These are phyloP conservation scores for Miltochrista miniata DNA, from an alignment of 2,888 invertebrate species.

Conservation along the genomic window DNA sequence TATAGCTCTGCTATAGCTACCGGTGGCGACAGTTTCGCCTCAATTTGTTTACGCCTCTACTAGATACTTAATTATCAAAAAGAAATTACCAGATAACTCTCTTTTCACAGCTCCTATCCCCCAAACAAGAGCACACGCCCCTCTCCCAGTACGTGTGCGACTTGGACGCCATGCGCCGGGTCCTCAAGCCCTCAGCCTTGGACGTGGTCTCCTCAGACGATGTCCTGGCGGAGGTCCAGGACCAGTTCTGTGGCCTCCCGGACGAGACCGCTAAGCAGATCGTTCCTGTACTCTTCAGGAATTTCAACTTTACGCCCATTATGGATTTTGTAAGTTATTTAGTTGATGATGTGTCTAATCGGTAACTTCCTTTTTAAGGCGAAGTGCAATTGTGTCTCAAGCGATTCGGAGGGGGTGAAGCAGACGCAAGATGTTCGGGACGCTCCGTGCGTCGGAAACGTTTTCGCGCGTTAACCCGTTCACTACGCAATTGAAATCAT, in stretches of 20 bases:
- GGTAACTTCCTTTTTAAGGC: no score
- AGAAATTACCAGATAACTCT: background rate
- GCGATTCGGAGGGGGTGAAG: no score
- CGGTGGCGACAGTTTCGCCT: no score
- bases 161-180: slow-evolving; percentile 51
- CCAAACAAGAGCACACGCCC: slow-evolving; percentile 49
- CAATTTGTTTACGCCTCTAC: no score
- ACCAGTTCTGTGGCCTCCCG: slow-evolving; percentile 73
- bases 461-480: no score
- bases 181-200: slow-evolving; percentile 49
- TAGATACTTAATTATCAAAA: no score
- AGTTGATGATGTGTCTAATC: no score
- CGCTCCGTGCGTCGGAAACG: no score
- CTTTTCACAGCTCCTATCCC: slow-evolving; percentile 50
- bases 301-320: slow-evolving; percentile 66
- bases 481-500: no score
- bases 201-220: slow-evolving; percentile 59
- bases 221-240: slow-evolving; percentile 61
- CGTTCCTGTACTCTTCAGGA: slow-evolving; percentile 64
- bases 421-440: no score
- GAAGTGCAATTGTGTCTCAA: no score
- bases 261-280: slow-evolving; percentile 66
- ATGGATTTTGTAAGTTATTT: slow-evolving; percentile 55
- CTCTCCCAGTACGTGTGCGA: slow-evolving; percentile 61
- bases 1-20: no score